These are phyloP conservation scores for Drosophila tsacasi DNA, from an alignment of 1,140 invertebrate species.

Conservation along the genomic window DNA sequence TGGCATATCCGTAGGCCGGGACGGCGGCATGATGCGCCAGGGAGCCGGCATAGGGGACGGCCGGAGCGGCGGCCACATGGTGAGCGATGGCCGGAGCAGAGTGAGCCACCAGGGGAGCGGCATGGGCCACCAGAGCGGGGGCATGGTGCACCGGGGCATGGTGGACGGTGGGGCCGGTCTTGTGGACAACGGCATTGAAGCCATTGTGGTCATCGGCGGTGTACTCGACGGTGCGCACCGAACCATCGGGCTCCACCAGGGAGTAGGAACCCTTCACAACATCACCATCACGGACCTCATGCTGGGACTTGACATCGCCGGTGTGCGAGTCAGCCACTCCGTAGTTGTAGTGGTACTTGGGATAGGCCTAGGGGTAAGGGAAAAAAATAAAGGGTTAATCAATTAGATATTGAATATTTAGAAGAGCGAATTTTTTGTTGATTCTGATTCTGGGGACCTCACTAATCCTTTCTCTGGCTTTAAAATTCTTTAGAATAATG, in stretches of 20 bases:
- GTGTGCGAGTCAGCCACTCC: constrained; percentile 86
- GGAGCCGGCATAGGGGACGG: constrained; percentile 66
- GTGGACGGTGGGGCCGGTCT: constrained; percentile 83
- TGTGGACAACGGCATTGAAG: constrained; percentile 86
- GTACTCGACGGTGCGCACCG: constrained; percentile 88
- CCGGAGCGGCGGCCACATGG: constrained; percentile 76
- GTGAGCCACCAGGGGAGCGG: constrained; percentile 62
- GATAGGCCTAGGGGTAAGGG: constrained; percentile 81
- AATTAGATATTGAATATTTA: not conserved
- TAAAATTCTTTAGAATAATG: not conserved
- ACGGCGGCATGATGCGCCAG: constrained; percentile 79
- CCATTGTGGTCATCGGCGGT: constrained; percentile 90
- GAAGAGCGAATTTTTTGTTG: too few relatives aligned
- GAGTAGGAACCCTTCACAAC: constrained; percentile 88
- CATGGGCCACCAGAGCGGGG: constrained; percentile 58
- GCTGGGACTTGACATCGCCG: constrained; percentile 88
- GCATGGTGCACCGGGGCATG: constrained; percentile 64
- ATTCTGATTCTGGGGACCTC: too few relatives aligned
- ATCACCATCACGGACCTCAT: constrained; percentile 87
- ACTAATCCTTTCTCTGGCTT: not conserved
- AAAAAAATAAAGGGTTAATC: not conserved
- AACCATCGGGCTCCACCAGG: constrained; percentile 87
- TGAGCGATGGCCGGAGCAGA: constrained; percentile 68
- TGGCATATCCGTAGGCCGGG: constrained; percentile 73
- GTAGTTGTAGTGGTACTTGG: constrained; percentile 87